These are phyloP conservation scores for Mactromeris polynyma DNA, from an alignment of 2,888 invertebrate species.

Conservation along the genomic window DNA sequence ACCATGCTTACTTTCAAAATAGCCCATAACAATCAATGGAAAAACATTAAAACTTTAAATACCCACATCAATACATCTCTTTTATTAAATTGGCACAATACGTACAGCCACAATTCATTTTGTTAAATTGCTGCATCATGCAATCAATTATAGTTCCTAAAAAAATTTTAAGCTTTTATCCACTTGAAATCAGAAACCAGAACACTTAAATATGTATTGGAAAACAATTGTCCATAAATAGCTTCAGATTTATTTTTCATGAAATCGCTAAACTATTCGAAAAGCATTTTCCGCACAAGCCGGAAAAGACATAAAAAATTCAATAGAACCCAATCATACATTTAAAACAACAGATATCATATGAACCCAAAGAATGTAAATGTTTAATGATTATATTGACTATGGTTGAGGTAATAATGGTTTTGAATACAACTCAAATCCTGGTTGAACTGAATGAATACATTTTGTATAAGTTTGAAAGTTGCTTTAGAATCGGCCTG, in stretches of 20 bases:
- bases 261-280: neutral
- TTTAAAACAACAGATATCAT: neutral
- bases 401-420: neutral
- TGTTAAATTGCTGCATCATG: no score
- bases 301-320: neutral
- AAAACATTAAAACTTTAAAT: neutral
- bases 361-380: neutral
- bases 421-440: no score
- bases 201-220: no score
- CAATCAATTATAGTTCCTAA: no score
- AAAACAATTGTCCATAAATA: neutral
- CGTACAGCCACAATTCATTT: no score
- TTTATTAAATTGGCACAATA: no score
- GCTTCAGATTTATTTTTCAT: neutral
- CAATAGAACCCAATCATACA: neutral
- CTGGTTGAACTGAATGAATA: no score
- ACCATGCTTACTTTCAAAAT: neutral
- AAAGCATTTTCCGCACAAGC: neutral
- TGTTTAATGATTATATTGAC: neutral
- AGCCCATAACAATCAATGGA: neutral
- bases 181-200: no score
- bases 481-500: no score
- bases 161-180: no score
- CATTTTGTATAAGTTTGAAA: no score
- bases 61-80: neutral